These are phyloP conservation scores for Diprion similis DNA, from an alignment of 1,140 invertebrate species.

Conservation along the genomic window DNA sequence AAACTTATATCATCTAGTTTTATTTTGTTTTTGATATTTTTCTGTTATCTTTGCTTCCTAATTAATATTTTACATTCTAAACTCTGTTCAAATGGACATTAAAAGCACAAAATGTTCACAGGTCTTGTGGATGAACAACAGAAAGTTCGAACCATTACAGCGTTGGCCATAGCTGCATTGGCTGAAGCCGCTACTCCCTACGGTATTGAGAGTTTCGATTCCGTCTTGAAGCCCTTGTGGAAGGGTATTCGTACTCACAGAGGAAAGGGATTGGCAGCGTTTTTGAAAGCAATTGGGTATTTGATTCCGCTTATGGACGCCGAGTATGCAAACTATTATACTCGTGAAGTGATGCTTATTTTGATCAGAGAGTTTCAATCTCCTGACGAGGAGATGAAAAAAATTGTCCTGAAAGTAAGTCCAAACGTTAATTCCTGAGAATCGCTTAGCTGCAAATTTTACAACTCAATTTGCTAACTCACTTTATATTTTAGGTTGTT, in stretches of 20 bases:
- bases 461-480: slow-evolving; percentile 15
- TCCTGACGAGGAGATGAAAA: slow-evolving; percentile 99
- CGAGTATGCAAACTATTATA: slow-evolving; percentile 99
- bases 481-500: slow-evolving; percentile 78
- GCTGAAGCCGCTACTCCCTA: slow-evolving; percentile 99
- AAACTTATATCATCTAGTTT: not conserved
- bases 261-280: slow-evolving; percentile 98
- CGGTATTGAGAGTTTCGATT: slow-evolving; percentile 99
- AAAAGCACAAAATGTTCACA: slow-evolving; percentile 33
- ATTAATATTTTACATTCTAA: not conserved
- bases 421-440: slow-evolving; percentile 12
- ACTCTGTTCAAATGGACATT: not conserved
- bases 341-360: slow-evolving; percentile 99
- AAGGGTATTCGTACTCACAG: slow-evolving; percentile 98
- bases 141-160: slow-evolving; percentile 96
- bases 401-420: slow-evolving; percentile 95
- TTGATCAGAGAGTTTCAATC: slow-evolving; percentile 99
- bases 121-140: slow-evolving; percentile 85
- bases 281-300: slow-evolving; percentile 99
- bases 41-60: too few species aligned
- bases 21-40: slow-evolving; percentile 1
- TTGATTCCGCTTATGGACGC: slow-evolving; percentile 99
- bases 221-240: slow-evolving; percentile 98
- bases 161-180: slow-evolving; percentile 95
- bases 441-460: slow-evolving; percentile 15